Percentiles rank a stretch among this genome's conserved stretches.
Evolutionary conservation across 1,140 invertebrate genomes (phyloP).

Genomic region (Fragariocoptes setiger): DNA sequence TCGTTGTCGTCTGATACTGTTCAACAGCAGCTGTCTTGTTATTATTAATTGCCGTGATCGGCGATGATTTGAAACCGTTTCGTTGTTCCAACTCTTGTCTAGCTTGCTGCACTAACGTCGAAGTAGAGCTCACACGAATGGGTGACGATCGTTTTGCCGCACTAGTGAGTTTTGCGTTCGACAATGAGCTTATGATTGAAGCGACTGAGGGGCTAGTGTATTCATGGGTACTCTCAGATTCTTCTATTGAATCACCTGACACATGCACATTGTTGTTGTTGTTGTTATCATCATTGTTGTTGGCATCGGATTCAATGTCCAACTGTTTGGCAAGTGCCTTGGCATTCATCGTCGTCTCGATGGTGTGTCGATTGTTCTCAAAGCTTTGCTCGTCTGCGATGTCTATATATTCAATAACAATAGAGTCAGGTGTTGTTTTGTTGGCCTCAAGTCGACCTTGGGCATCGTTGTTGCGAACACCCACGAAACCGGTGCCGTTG

Average conservation of each 20-base stretch:
- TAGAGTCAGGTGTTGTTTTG: constrained; percentile 9
- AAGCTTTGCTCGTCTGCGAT: not conserved
- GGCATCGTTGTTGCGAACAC: constrained; percentile 4
- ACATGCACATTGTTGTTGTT: not conserved
- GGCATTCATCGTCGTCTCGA: not conserved
- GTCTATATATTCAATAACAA: constrained; percentile 7
- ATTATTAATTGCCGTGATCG: not conserved
- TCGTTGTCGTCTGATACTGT: constrained; percentile 1
- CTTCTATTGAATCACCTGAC: not conserved
- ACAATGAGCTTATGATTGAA: not conserved
- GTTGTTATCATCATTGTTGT: not conserved
- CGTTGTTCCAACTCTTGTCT: not conserved
- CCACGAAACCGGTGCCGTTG: constrained; percentile 8
- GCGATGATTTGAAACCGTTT: not conserved
- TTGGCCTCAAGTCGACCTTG: constrained; percentile 7
- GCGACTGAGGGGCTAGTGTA: not conserved
- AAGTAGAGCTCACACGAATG: not conserved
- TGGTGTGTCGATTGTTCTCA: not conserved
- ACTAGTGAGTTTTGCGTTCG: not conserved
- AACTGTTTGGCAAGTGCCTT: not conserved
- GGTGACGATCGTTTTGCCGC: not conserved
- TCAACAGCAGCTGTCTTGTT: not conserved
- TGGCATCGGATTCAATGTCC: not conserved
- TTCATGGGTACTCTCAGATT: not conserved
- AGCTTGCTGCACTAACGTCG: not conserved